These are phyloP conservation scores for Mobula hypostoma DNA, from an alignment of 2,113 vertebrate genomes.

Conservation along the genomic window DNA sequence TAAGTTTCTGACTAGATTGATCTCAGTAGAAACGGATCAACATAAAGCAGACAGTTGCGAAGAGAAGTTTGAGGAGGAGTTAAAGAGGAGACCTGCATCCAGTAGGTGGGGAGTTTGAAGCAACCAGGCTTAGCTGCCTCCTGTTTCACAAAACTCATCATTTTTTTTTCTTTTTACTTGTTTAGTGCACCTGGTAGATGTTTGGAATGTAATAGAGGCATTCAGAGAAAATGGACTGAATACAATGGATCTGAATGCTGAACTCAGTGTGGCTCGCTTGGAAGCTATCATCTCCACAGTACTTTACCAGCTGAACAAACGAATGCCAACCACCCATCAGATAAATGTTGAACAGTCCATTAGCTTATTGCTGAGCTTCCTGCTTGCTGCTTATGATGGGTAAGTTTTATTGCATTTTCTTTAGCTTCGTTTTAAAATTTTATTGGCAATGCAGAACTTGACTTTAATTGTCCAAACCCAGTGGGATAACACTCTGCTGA, in stretches of 20 bases:
- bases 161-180: slow-evolving; percentile 11
- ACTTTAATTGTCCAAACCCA: neutral
- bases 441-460: neutral
- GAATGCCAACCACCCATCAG: slow-evolving; percentile 94
- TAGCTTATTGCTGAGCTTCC: slow-evolving; percentile 87
- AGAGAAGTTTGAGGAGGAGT: neutral
- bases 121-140: neutral
- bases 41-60: neutral
- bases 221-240: slow-evolving; percentile 87
- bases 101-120: neutral
- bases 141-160: neutral
- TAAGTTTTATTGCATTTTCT: slow-evolving; percentile 56
- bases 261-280: slow-evolving; percentile 81
- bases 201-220: slow-evolving; percentile 96
- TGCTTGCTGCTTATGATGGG: slow-evolving; percentile 91
- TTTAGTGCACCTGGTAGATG: slow-evolving; percentile 91
- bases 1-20: neutral
- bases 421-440: neutral
- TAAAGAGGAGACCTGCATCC: neutral
- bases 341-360: slow-evolving; percentile 91
- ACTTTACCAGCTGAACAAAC: slow-evolving; percentile 96
- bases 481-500: neutral
- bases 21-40: neutral
- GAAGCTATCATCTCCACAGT: slow-evolving; percentile 88
- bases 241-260: slow-evolving; percentile 75